Conservation (phyloP, 2,888 invertebrate species). For the Drosophila trichaetosa region DNA sequence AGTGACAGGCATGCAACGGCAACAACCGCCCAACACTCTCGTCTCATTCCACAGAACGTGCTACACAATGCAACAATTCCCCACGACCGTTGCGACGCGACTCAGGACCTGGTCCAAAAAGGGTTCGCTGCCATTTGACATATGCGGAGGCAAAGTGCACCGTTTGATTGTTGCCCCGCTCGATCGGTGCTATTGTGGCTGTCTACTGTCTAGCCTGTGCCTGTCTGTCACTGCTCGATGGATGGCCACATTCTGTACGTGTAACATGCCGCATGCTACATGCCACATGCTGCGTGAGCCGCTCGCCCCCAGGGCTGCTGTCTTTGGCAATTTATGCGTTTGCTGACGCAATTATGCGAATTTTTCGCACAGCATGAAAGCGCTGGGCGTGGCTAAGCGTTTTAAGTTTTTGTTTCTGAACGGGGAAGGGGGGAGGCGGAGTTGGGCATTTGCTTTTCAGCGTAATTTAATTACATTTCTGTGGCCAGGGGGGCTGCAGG, state of each 20-base stretch:
- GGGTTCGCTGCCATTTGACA: constrained; percentile 61
- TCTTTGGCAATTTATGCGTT: constrained; percentile 80
- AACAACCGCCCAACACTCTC: constrained; percentile 14
- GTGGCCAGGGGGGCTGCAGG: constrained; percentile 54
- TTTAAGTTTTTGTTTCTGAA: constrained; percentile 65
- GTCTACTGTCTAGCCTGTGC: background rate
- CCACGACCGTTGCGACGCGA: background rate
- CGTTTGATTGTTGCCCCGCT: constrained; percentile 57
- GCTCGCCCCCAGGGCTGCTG: constrained; percentile 66
- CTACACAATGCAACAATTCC: constrained; percentile 27
- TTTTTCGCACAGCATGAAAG: constrained; percentile 69
- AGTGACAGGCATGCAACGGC: constrained; percentile 74
- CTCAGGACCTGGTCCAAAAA: constrained; percentile 18
- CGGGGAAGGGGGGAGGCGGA: background rate
- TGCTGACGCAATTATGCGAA: constrained; percentile 81
- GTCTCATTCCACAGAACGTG: constrained; percentile 12
- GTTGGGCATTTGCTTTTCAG: constrained; percentile 55
- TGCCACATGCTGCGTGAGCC: constrained; percentile 36
- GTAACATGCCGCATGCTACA: constrained; percentile 44
- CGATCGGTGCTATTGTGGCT: constrained; percentile 2
- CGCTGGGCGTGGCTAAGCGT: constrained; percentile 73
- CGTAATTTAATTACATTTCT: constrained; percentile 81
- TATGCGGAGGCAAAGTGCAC: constrained; percentile 73
- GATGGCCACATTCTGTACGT: constrained; percentile 38
- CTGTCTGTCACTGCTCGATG: constrained; percentile 59